Base-by-base conservation (phyloP, 1,140 invertebrate genomes). In the Eueides isabella region DNA sequence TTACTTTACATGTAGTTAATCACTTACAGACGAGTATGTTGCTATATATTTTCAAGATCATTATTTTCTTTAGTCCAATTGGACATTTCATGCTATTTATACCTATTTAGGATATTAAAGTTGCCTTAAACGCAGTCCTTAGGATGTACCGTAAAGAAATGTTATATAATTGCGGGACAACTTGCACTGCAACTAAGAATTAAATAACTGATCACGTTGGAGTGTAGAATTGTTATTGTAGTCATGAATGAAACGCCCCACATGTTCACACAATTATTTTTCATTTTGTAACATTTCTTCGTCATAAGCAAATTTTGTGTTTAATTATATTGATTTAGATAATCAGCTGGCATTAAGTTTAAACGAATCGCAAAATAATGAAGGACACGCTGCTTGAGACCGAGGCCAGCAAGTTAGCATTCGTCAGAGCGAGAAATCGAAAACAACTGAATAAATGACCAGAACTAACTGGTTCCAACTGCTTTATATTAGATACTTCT, bases 401-500 rank as follows among this genome's bases (percentile, higher is more conserved):
- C 74, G 74, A 76, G 74, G 74, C 61, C 74, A 72, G 61, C 70
- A 67, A 79, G 68, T 75, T 72, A 67, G 44, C 66, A 75, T 74
- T 74, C 77, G 77, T 30, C 78, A 75, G 71, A 80, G 77, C 77
- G 72, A 82, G 76, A 79, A 82, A 82, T 84, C 71, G 71, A 73
- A 80, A 74, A 75, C 75, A 69, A 74, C 61, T 71, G 67, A 74
- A 72, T 76, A 70, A 72, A 74, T 69, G 67, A 55, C 28, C 69
- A 70, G 33, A 76, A 75, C 28, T 29, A 72, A 75, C 65, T 68
- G 65, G 68, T 72, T 72, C 12, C 64, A 77, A 67, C 30, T 48
- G 64, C 26, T 70, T 14, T 63, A 61, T 19, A 41, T 55, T 55
- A 55, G 26, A 9, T 66, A 48, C 16, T 75, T 71, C 65, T 75